phyloP scores from a whole-genome alignment of 2,797 vertebrate species.

The Lycodopsis pacificus region DNA sequence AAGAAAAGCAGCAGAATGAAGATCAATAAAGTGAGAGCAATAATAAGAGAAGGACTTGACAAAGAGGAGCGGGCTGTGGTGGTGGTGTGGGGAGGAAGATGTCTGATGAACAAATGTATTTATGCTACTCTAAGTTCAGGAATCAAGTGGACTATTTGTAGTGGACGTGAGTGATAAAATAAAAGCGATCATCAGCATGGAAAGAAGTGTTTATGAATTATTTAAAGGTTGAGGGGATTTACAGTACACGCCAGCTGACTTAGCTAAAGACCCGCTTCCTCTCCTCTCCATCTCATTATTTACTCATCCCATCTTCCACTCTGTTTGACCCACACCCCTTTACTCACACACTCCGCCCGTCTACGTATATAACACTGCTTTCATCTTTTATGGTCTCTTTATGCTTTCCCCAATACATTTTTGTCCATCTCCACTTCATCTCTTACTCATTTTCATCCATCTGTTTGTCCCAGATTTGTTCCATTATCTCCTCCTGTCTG shows the following conservation, averaged over 20 bases:
- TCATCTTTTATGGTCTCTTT: conserved; percentile 60
- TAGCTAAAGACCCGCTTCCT: conserved; percentile 70
- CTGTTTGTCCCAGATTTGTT: conserved; percentile 24
- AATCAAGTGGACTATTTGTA: conserved; percentile 42
- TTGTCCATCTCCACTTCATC: conserved; percentile 29
- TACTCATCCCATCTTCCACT: conserved; percentile 60
- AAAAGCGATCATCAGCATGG: conserved; percentile 66
- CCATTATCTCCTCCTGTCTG: conserved; percentile 6
- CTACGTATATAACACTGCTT: conserved; percentile 26
- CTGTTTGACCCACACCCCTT: conserved; percentile 56
- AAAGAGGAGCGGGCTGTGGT: neutral
- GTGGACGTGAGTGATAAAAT: conserved; percentile 54
- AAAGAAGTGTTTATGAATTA: conserved; percentile 75
- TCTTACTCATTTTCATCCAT: conserved; percentile 38
- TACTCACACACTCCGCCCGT: conserved; percentile 27
- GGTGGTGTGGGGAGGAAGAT: neutral
- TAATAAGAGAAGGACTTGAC: conserved; percentile 24
- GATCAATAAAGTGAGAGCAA: conserved; percentile 27
- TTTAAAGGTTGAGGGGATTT: conserved; percentile 73
- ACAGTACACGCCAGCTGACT: conserved; percentile 76
- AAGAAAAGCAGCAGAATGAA: neutral
- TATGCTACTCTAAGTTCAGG: conserved; percentile 48
- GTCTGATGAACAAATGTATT: conserved; percentile 34
- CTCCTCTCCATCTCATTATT: conserved; percentile 67
- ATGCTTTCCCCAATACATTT: conserved; percentile 44